phyloP scores from a whole-genome alignment of 2,888 invertebrate genomes.

The Xylota sylvarum region DNA sequence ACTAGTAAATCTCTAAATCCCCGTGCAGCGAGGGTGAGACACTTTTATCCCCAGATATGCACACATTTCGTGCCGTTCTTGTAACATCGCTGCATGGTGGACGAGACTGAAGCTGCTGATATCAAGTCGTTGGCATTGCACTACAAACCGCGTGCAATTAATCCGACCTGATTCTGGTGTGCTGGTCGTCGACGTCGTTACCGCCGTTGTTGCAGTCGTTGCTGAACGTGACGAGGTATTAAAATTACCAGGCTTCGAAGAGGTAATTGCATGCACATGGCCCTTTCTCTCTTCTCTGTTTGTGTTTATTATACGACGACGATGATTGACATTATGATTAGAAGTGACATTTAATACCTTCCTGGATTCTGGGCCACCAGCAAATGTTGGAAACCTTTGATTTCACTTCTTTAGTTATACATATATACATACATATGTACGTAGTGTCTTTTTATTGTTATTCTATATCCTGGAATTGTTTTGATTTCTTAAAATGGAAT shows the following conservation, averaged over 20 bases:
- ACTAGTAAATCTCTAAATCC: constrained; percentile 3
- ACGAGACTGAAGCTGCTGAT: constrained; percentile 40
- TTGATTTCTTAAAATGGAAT: constrained; percentile 34
- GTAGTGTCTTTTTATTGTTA: constrained; percentile 27
- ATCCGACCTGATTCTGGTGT: constrained; percentile 64
- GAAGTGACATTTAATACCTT: constrained; percentile 68
- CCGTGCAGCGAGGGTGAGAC: background rate
- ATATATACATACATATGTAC: no score
- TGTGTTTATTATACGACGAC: constrained; percentile 14
- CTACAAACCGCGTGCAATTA: constrained; percentile 55
- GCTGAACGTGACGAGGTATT: constrained; percentile 69
- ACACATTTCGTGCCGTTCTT: constrained; percentile 41
- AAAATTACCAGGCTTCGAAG: constrained; percentile 63
- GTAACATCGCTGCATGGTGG: background rate
- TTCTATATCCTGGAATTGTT: constrained; percentile 33
- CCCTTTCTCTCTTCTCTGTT: constrained; percentile 54
- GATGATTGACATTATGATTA: constrained; percentile 72
- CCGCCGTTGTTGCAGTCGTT: constrained; percentile 38
- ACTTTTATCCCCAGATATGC: constrained; percentile 17
- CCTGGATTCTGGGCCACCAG: constrained; percentile 59
- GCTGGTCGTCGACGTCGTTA: constrained; percentile 28
- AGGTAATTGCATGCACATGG: constrained; percentile 49
- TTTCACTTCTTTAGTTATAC: no score
- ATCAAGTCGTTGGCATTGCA: constrained; percentile 26
- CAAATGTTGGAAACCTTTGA: background rate